Base-by-base conservation (phyloP, 1,140 invertebrate genomes). In the Drosophila kikkawai region DNA sequence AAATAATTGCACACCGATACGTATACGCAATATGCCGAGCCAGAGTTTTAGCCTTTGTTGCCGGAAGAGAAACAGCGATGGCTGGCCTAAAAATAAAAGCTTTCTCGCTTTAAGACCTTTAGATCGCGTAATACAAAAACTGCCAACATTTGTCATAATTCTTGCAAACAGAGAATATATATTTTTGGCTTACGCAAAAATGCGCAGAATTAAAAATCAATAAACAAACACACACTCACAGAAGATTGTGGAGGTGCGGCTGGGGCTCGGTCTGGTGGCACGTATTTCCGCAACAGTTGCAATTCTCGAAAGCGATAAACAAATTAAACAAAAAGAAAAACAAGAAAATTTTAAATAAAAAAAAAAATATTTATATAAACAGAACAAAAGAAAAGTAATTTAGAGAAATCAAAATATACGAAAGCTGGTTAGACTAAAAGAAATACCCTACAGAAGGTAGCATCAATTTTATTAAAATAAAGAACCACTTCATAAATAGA, bases 211-310 rank as follows among this genome's bases (percentile, higher is more conserved):
- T 85, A 75, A 85, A 85, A 85, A 86, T 59, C 82, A 80, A 86
- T 86, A 85, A 85, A 65, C 74, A 84, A 84, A 80, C 60, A 79
- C 6, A n/a, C 15, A 26, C 17, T 19, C 8, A 22, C 32, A 19
- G 22, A 26, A 13, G 32, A 37, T 13, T 22, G 34, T 11, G 51
- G 51, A 42, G 53, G 26, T 63, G 37, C 32, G 12, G 41, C n/a
- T 29, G 3, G n/a, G 4, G n/a, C 19, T 50, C n/a, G 55, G 32
- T 36, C 42, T 60, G 34, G 11, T 29, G 47, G 74, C 78, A 85
- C 69, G 71, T 82, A 87, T 86, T 87, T 86, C 83, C 83, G 83
- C 83, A 87, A 82, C 64, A 78, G 75, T 82, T 87, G 83, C 83
- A 82, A 55, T 87, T 81, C 56, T 66, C 29, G 41, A 65, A 44